phyloP scores from a whole-genome alignment of 2,113 vertebrate genomes.

The Anoplopoma fimbria region DNA sequence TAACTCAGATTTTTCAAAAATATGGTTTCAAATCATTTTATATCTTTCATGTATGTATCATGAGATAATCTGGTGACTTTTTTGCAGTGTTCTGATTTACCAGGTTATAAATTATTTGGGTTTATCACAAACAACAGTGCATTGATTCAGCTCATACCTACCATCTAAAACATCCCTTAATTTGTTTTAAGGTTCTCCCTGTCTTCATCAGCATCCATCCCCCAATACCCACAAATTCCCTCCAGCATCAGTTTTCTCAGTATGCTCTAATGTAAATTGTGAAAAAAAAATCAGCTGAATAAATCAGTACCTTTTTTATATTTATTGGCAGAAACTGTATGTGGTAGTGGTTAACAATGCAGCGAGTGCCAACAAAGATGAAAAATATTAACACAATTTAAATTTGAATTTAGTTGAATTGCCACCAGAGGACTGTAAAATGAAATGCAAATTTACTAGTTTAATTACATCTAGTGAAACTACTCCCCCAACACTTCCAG shows the following conservation, averaged over 20 bases:
- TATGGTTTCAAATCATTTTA: background rate
- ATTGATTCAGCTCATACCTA: background rate
- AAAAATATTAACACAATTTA: conserved; percentile 42
- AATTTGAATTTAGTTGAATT: conserved; percentile 41
- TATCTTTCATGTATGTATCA: background rate
- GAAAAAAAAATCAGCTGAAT: background rate
- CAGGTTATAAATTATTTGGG: background rate
- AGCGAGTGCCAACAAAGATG: conserved; percentile 13
- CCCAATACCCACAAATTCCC: background rate
- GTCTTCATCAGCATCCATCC: background rate
- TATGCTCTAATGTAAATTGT: background rate
- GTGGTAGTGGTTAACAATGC: conserved; percentile 7
- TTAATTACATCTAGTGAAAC: conserved; percentile 68
- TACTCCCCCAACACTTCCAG: conserved; percentile 40
- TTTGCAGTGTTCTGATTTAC: background rate
- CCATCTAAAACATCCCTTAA: background rate
- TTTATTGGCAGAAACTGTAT: background rate
- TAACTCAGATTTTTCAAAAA: background rate
- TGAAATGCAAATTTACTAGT: conserved; percentile 63
- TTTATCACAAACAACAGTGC: background rate
- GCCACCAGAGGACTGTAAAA: conserved; percentile 54
- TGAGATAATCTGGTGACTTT: background rate
- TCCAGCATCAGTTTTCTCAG: background rate
- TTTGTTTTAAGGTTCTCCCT: background rate
- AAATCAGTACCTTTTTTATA: background rate